Percentiles rank a stretch among this genome's conserved stretches.
These are phyloP conservation scores for Shinisaurus crocodilurus DNA, from an alignment of 2,113 vertebrate genomes.

Conservation along the genomic window DNA sequence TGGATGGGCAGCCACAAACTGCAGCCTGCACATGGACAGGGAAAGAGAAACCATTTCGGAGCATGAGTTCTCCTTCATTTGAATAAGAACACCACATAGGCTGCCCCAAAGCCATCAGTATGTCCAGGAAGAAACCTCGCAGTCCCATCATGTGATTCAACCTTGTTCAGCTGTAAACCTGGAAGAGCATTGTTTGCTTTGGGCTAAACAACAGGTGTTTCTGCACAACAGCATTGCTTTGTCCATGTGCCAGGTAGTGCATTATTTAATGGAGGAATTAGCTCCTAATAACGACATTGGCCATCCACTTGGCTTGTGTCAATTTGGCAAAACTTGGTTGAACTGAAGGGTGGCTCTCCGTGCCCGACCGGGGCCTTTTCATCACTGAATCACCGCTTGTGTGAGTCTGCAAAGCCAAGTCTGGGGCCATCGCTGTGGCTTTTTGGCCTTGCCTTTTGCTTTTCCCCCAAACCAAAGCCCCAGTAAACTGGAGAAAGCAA, in stretches of 20 bases:
- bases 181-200: not conserved
- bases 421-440: constrained; percentile 32
- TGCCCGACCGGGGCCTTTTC: not conserved
- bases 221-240: not conserved
- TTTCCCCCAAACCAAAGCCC: constrained; percentile 53
- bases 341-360: not conserved
- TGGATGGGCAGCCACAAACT: not conserved
- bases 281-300: not conserved
- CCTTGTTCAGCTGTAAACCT: constrained; percentile 16
- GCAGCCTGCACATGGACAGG: not conserved
- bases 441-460: constrained; percentile 54
- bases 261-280: not conserved
- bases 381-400: rapidly evolving
- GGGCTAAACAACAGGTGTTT: constrained; percentile 30
- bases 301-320: not conserved
- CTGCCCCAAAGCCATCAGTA: not conserved
- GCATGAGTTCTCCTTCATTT: not conserved
- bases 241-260: not conserved
- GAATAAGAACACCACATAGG: not conserved
- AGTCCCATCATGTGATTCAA: not conserved
- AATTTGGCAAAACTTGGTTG: not conserved
- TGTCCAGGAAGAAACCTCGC: not conserved
- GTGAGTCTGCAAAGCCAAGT: constrained; percentile 50
- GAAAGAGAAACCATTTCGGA: rapidly evolving
- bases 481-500: constrained; percentile 70